Evolutionary conservation across 37 sponge, comb jelly and placozoan genomes (phyloP).

Genomic region (Mnemiopsis leidyi): DNA sequence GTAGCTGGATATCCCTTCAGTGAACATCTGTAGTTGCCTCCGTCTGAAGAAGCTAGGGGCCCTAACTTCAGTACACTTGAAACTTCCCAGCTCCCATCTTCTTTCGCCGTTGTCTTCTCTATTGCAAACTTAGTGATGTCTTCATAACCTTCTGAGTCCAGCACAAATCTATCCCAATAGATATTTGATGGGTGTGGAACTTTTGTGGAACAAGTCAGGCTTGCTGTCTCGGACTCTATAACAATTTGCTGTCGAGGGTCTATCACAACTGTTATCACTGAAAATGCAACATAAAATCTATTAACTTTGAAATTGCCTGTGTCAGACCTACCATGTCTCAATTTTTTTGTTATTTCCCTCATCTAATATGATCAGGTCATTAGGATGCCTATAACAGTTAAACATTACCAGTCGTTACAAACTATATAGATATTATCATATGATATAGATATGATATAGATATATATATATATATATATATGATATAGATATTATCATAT

Average conservation of each 20-base stretch:
- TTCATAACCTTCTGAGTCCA: background rate
- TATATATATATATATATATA: no score
- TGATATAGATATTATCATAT: no score
- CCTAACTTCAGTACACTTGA: background rate
- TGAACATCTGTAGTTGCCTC: background rate
- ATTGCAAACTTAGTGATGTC: background rate
- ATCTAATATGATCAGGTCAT: no score
- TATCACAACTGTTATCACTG: background rate
- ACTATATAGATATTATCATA: no score
- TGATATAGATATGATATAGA: no score
- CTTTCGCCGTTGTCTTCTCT: background rate
- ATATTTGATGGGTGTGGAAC: background rate
- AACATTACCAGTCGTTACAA: no score
- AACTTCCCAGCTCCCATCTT: background rate
- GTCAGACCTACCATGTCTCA: no score
- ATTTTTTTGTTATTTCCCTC: no score
- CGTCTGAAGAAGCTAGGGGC: background rate
- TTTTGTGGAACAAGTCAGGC: background rate
- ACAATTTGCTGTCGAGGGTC: background rate
- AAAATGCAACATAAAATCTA: no score
- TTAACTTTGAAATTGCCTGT: no score
- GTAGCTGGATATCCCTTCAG: background rate
- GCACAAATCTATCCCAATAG: background rate
- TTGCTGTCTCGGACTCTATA: background rate
- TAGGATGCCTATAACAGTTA: no score